A percentile compares a stretch with the other conserved stretches of the same genome.
Conservation (phyloP, 2,113 vertebrate genomes). For the Pelodiscus sinensis region DNA sequence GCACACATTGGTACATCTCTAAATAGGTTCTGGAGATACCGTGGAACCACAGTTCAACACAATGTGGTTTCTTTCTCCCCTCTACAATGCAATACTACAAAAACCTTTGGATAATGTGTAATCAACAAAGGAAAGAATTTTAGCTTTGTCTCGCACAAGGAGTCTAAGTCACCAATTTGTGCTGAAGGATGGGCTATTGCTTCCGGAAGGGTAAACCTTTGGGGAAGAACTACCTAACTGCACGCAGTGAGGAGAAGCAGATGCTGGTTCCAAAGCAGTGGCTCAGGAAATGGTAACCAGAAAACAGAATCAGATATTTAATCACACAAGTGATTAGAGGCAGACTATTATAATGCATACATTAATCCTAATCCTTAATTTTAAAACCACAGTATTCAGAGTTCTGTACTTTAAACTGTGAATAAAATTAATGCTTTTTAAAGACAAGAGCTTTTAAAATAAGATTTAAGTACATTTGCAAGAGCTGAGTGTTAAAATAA, state of each 20-base stretch:
- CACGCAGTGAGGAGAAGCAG: neutral
- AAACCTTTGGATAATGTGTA: too few species aligned
- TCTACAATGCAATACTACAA: neutral
- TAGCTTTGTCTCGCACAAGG: neutral
- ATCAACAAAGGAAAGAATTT: neutral
- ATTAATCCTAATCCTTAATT: neutral
- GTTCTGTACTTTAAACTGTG: neutral
- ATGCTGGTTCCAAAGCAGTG: neutral
- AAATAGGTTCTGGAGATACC: neutral
- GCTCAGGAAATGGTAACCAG: neutral
- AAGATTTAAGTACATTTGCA: neutral
- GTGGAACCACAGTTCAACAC: neutral
- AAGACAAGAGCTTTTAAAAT: rapidly evolving
- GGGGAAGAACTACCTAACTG: neutral
- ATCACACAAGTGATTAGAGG: neutral
- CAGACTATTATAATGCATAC: neutral
- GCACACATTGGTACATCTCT: neutral
- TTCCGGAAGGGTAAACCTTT: neutral
- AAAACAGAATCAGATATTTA: neutral
- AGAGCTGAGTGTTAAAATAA: neutral
- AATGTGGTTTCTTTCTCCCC: neutral
- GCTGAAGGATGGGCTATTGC: neutral
- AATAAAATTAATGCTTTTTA: neutral
- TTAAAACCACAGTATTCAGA: neutral
- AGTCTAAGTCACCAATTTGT: neutral